Base-by-base conservation (phyloP, 2,888 invertebrate genomes). In the Heteromyza rotundicornis region DNA sequence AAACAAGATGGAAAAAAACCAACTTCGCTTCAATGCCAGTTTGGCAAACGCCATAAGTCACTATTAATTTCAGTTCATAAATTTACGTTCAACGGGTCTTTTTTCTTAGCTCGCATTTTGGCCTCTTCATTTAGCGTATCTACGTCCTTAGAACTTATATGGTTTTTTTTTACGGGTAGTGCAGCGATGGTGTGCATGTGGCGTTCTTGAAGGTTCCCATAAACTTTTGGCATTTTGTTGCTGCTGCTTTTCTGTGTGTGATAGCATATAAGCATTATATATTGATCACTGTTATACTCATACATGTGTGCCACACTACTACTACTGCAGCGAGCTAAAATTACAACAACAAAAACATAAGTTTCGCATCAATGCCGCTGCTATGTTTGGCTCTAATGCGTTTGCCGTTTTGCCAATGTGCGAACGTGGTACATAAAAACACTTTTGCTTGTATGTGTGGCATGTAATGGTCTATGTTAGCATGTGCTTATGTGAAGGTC, bases 1-100 rank as follows among this genome's bases (percentile, higher is more conserved):
- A n/a, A n/a, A n/a, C n/a, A n/a, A n/a, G n/a, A n/a, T n/a, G n/a
- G n/a, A n/a, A n/a, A n/a, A n/a, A n/a, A n/a, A n/a, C n/a, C n/a
- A n/a, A n/a, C n/a, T n/a, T n/a, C n/a, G n/a, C n/a, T n/a, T n/a
- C n/a, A n/a, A n/a, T n/a, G n/a, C n/a, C n/a, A n/a, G n/a, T n/a
- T n/a, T n/a, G n/a, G n/a, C n/a, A 35, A 44, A 63, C 59, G 60
- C 56, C 64, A 65, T 68, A 70, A 67, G 64, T 67, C 66, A 65
- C 64, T 63, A 68, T 68, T 70, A 69, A 67, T 68, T 66, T 68
- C 59, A 66, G 64, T 69, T 68, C 66, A 69, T 69, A 70, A 68
- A 68, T 69, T 64, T 60, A 50, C 35, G 51, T 64, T 54, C 53
- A 59, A 56, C 52, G 17, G 20, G 8, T 49, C 22, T 23, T 7